phyloP scores from a whole-genome alignment of 2,888 invertebrate genomes.

The Taenaris catops region DNA sequence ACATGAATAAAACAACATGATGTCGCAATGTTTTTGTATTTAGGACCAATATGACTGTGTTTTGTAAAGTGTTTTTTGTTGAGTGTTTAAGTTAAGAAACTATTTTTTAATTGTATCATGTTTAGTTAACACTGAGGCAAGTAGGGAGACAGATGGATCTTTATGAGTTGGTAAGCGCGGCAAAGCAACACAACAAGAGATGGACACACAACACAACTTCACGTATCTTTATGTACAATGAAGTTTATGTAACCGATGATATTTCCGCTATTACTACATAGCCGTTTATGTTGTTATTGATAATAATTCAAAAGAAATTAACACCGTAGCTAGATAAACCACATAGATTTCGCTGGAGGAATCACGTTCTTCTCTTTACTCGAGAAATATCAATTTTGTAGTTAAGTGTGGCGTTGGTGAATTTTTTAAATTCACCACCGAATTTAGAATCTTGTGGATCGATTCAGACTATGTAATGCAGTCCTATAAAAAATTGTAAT shows the following conservation, averaged over 20 bases:
- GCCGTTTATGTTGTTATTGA: constrained; percentile 23
- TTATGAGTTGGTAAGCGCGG: constrained; percentile 3
- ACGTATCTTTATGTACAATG: constrained; percentile 15
- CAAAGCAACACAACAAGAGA: constrained; percentile 25
- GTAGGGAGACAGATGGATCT: constrained; percentile 8
- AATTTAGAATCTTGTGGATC: constrained; percentile 55
- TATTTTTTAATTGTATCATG: constrained; percentile 3
- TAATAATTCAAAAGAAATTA: constrained; percentile 23
- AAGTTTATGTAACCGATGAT: constrained; percentile 19
- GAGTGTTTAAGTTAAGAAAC: neutral
- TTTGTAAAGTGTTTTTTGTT: constrained; percentile 1
- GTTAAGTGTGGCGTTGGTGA: constrained; percentile 64
- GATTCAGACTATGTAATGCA: constrained; percentile 61
- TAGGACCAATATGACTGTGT: constrained; percentile 8
- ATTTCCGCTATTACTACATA: constrained; percentile 17
- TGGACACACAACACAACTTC: constrained; percentile 13
- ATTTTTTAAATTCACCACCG: constrained; percentile 57
- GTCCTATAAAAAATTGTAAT: constrained; percentile 56
- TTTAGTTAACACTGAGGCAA: constrained; percentile 6
- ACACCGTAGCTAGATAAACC: constrained; percentile 45
- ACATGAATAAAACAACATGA: neutral
- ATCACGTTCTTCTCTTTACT: constrained; percentile 62
- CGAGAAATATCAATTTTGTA: constrained; percentile 63
- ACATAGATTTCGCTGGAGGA: constrained; percentile 58
- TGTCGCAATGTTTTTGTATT: constrained; percentile 10